Percentiles rank a stretch among this genome's conserved stretches.
Evolutionary conservation across 2,113 vertebrate species (phyloP).

Genomic region (Ptyas mucosa): DNA sequence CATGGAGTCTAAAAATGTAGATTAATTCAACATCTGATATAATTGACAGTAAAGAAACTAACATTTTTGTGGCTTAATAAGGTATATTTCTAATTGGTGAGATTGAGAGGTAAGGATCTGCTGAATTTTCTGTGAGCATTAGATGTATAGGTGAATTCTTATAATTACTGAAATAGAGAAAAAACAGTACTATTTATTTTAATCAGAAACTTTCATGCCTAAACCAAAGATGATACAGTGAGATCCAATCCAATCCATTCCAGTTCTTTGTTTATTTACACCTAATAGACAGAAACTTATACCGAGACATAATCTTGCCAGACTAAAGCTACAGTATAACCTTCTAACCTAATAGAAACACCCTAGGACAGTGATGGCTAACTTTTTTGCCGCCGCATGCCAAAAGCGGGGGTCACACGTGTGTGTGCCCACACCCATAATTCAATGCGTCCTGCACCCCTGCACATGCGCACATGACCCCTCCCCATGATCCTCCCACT

Average conservation of each 20-base stretch:
- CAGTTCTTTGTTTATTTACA: background rate
- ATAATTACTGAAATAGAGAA: background rate
- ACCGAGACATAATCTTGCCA: background rate
- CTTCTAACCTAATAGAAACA: background rate
- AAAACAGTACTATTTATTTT: background rate
- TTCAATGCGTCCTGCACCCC: too few species aligned
- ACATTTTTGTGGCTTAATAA: background rate
- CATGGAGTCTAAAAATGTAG: background rate
- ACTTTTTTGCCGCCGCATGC: too few species aligned
- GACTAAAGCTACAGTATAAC: background rate
- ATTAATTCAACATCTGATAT: background rate
- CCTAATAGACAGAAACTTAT: background rate
- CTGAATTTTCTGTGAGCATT: background rate
- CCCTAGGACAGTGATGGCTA: background rate
- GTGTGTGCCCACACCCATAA: too few species aligned
- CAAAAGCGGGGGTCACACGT: too few species aligned
- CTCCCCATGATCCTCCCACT: too few species aligned
- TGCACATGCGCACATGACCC: too few species aligned
- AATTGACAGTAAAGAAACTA: background rate
- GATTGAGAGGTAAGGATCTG: background rate
- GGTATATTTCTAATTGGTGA: background rate
- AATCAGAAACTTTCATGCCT: background rate
- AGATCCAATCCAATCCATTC: background rate
- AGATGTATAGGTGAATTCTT: background rate
- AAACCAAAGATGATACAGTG: background rate